Conservation (phyloP, 1,140 invertebrate species). For the Geopemphigus sp. region DNA sequence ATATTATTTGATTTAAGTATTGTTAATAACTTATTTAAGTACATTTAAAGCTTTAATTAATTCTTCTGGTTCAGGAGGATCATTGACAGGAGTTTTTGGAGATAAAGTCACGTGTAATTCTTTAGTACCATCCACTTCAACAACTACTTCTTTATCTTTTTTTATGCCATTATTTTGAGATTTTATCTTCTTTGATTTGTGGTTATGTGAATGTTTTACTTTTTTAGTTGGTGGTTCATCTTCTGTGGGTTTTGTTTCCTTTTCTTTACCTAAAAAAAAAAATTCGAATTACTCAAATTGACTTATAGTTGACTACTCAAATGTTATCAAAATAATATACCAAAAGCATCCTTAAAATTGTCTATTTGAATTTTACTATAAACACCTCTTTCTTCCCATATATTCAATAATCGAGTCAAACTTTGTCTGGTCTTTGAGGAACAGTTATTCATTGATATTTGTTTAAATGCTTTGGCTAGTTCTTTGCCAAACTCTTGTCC, state of each 20-base stretch:
- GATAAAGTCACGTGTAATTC: constrained; percentile 73
- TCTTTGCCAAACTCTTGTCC: constrained; percentile 78
- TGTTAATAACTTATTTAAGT: constrained; percentile 53
- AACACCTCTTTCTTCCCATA: constrained; percentile 90
- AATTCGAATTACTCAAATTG: background rate
- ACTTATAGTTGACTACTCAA: too few relatives aligned
- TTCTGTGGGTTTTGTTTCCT: background rate
- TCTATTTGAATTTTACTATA: constrained; percentile 76
- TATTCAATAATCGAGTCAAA: constrained; percentile 76
- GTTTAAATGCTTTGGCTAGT: constrained; percentile 75
- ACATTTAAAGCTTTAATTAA: constrained; percentile 73
- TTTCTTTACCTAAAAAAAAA: constrained; percentile 28
- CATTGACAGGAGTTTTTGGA: constrained; percentile 73
- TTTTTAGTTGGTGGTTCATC: constrained; percentile 51
- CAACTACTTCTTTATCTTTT: constrained; percentile 58
- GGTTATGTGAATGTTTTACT: constrained; percentile 42
- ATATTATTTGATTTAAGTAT: too few relatives aligned
- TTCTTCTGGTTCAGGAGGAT: constrained; percentile 86
- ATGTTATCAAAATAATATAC: constrained; percentile 41
- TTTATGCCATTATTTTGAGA: constrained; percentile 42
- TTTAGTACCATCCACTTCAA: constrained; percentile 67
- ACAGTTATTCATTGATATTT: constrained; percentile 69
- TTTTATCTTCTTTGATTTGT: constrained; percentile 55
- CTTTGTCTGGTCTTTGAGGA: constrained; percentile 76
- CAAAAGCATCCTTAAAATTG: constrained; percentile 68